phyloP scores from a whole-genome alignment of 2,888 invertebrate genomes.

The Acanthosepion lycidas region DNA sequence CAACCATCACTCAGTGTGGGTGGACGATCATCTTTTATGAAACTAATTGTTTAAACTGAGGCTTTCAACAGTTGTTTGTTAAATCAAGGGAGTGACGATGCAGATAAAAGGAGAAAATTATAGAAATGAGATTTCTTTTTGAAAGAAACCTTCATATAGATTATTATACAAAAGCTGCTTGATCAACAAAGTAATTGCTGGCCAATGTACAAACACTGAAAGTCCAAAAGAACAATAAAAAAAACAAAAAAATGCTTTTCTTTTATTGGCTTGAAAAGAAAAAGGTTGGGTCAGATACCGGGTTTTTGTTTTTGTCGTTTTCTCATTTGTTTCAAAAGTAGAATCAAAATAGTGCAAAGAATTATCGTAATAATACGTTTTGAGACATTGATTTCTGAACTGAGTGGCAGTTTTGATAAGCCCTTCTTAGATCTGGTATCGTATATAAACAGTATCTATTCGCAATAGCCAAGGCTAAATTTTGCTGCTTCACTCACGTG shows the following conservation, averaged over 20 bases:
- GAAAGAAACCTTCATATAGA: not conserved
- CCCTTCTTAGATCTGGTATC: not conserved
- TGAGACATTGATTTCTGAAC: not conserved
- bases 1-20: not conserved
- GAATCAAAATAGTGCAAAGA: not conserved
- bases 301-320: not conserved
- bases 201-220: not conserved
- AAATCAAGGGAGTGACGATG: not conserved
- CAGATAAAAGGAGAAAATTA: not conserved
- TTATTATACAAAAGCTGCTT: not conserved
- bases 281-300: not conserved
- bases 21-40: not conserved
- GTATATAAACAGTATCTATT: not conserved
- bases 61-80: not conserved
- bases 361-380: not conserved
- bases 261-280: not conserved
- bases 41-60: not conserved
- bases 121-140: not conserved
- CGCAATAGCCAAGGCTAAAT: not conserved
- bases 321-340: not conserved
- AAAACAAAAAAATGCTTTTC: not conserved
- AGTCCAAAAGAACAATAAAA: not conserved
- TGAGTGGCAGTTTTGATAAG: not conserved
- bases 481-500: too few species aligned
- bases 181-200: not conserved